phyloP scores from a whole-genome alignment of 92 coral and sea anemone species.

The Plumapathes pennacea region DNA sequence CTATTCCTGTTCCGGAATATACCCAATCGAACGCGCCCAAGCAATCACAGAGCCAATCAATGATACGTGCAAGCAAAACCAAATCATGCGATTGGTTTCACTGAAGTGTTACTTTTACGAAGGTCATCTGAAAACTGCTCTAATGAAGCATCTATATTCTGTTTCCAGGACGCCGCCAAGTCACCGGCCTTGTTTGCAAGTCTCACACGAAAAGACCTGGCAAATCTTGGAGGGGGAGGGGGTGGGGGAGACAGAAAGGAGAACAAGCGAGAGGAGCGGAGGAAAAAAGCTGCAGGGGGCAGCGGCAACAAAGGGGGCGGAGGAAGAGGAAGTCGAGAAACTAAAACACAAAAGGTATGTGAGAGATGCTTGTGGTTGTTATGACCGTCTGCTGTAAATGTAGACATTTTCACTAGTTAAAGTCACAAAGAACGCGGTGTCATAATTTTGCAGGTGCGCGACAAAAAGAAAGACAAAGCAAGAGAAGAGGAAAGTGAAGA shows the following conservation, averaged over 20 bases:
- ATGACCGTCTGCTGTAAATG: not conserved
- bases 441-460: slow-evolving; percentile 46
- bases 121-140: no score
- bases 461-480: slow-evolving; percentile 76
- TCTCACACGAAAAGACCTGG: slow-evolving; percentile 87
- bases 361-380: not conserved
- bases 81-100: no score
- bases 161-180: slow-evolving; percentile 88
- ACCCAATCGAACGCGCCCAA: no score
- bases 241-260: slow-evolving; percentile 72
- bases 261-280: slow-evolving; percentile 80
- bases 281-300: slow-evolving; percentile 74
- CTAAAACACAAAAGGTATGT: slow-evolving; percentile 87
- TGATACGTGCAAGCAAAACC: no score
- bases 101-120: no score
- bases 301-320: slow-evolving; percentile 82
- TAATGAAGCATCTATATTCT: no score
- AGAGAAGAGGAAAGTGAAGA: slow-evolving; percentile 70
- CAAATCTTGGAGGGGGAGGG: slow-evolving; percentile 70
- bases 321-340: slow-evolving; percentile 93
- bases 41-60: no score
- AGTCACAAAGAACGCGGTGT: not conserved
- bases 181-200: slow-evolving; percentile 89
- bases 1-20: no score
- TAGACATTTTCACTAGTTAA: not conserved